Evolutionary conservation across 2,888 invertebrate genomes (phyloP), one percentile per base, ranked within the genome.

Genomic region (Hetaerina titia): DNA sequence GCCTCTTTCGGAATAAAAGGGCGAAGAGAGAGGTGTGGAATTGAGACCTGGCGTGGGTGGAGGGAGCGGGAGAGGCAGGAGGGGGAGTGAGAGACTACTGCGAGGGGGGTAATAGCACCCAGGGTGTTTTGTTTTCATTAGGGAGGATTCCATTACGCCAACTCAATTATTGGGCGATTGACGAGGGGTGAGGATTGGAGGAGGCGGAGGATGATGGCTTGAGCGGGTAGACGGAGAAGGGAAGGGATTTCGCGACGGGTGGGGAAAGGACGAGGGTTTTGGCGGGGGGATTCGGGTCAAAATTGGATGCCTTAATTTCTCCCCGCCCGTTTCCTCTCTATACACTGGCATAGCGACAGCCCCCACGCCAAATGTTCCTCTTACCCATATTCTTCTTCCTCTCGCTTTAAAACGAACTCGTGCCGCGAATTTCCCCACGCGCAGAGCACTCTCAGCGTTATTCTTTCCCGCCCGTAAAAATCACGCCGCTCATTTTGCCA

Each of bases 61-160:
- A n/a, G n/a, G 69, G 69, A n/a, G n/a, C n/a, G 69, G 15, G 19
- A n/a, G 6, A 9, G 0, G n/a, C 45, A 45, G 45, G 45, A 45
- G 45, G 11, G 81, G 81, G 31, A 15, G 60, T 60, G 31, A 4
- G 81, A 81, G 31, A 81, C 13, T 25, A 25, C 74, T 74, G 74
- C 81, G 11, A n/a, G 22, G 81, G 81, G 92, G 92, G 92, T 92
- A 92, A 92, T 92, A 69, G 92, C 92, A 92, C 69, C 92, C 92
- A 92, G 45, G 92, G 92, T 92, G 92, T 92, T 92, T 92, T 92
- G 92, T 92, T 92, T 92, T 92, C 92, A 92, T 92, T 92, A 92
- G 92, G 92, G 74, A 92, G 92, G 92, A 92, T 92, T 92, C 92
- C 92, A 92, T 92, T 92, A 92, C 92, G 92, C 92, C 92, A 92